These are phyloP conservation scores for Neodiprion virginianus DNA, from an alignment of 1,140 invertebrate genomes.

Conservation along the genomic window DNA sequence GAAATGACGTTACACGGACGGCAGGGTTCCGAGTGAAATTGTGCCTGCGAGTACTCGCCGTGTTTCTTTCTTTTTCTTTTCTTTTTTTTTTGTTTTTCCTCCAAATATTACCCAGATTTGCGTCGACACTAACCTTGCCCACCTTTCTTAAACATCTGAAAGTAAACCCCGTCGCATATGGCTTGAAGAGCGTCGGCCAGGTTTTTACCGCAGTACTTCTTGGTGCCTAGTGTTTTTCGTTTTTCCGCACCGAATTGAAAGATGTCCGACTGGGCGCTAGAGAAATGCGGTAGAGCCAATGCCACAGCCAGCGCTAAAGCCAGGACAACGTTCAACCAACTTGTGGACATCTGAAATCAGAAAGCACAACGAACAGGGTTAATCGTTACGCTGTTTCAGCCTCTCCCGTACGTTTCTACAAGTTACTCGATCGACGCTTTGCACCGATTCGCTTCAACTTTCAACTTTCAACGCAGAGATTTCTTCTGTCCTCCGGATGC, in stretches of 20 bases:
- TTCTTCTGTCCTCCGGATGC: no score
- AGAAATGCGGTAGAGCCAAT: conserved; percentile 38
- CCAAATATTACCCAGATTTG: no score
- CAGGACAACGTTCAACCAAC: conserved; percentile 39
- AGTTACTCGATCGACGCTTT: no score
- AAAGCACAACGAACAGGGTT: conserved; percentile 16
- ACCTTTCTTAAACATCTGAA: conserved; percentile 56
- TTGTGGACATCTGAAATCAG: conserved; percentile 51
- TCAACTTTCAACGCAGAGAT: no score
- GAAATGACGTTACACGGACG: no score
- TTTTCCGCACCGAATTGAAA: conserved; percentile 37
- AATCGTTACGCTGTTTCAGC: no score
- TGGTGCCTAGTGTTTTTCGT: conserved; percentile 21
- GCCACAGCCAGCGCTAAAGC: conserved; percentile 39
- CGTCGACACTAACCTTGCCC: conserved; percentile 42
- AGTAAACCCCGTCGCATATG: conserved; percentile 54
- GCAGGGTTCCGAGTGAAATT: no score
- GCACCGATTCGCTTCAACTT: no score
- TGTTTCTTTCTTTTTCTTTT: no score
- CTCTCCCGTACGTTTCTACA: no score
- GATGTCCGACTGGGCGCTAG: conserved; percentile 40
- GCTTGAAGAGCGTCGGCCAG: conserved; percentile 50
- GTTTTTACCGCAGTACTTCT: conserved; percentile 54
- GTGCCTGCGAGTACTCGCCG: no score
- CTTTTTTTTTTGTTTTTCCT: no score